Evolutionary conservation across 1,140 invertebrate genomes (phyloP).

Genomic region (Paraescarpia echinospica): DNA sequence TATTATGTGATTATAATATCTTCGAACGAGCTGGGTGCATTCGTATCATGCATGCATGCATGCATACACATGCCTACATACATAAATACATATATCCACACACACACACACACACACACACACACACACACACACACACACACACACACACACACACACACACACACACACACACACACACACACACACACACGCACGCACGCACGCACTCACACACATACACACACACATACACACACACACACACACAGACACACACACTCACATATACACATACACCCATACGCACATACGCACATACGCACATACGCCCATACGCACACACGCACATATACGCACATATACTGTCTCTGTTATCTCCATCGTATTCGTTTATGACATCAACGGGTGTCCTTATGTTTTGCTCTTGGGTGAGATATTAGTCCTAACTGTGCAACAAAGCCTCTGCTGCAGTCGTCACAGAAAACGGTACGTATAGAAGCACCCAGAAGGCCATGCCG

Average conservation of each 20-base stretch:
- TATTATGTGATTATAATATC: too few relatives aligned
- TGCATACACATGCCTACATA: neutral
- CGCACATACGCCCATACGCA: neutral
- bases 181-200: neutral
- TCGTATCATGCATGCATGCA: neutral
- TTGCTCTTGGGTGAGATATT: too few relatives aligned
- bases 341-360: neutral
- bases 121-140: neutral
- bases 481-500: too few relatives aligned
- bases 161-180: neutral
- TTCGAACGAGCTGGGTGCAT: neutral
- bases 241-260: neutral
- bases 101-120: neutral
- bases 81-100: neutral
- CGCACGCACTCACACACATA: constrained; percentile 15
- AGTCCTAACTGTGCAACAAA: too few relatives aligned
- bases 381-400: too few relatives aligned
- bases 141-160: neutral
- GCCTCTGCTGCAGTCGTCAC: too few relatives aligned
- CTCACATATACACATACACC: neutral
- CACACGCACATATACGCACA: neutral
- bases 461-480: too few relatives aligned
- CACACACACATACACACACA: constrained; percentile 19
- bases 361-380: too few relatives aligned
- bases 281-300: neutral